Evolutionary conservation across 2,797 vertebrate species (phyloP), one percentile per base, ranked within the genome.

Genomic region (Pyrocephalus nanus): DNA sequence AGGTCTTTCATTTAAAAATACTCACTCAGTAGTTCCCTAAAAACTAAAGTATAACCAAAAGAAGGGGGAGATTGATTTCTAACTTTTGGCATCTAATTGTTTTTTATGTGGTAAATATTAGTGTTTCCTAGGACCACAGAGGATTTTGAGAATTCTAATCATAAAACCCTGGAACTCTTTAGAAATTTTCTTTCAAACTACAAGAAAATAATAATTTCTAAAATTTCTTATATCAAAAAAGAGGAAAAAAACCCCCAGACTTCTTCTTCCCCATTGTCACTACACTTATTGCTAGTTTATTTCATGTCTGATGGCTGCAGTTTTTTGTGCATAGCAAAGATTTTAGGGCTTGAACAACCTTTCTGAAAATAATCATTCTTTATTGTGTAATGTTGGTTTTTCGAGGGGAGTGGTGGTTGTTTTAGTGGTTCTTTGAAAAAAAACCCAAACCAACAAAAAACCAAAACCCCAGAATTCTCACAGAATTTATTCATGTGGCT

Each of bases 381-480:
- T 74, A 30, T 72, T 70, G n/a, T 78, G 15, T 3, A 47, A 0
- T 29, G 2, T 15, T 57, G 36, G 1, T 45, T 48, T 36, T 60
- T 51, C 1, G 2, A 2, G n/a, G 12, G 21, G 25, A 43, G 10
- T 32, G 20, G 3, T 54, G 1, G 3, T 27, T n/a, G 1, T 6
- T 13, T 15, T 12, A 3, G 23, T 16, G 6, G 38, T 36, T 21
- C 21, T 48, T 87, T 69, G 12, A 22, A 47, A 12, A 23, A 19
- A 43, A 47, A 47, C 8, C 40, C 40, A 43, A 7, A 16, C 22
- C 19, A 43, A 19, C 43, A 19, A 47, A 47, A 22, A 23, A 12
- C 45, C 45, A 22, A 29, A 51, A 26, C 15, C 22, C 22, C 25
- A 73, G 42, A 40, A 55, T 77, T 83, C 14, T n/a, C 47, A 43